phyloP scores from a whole-genome alignment of 2,888 invertebrate species.

The Panzeria rudis region DNA sequence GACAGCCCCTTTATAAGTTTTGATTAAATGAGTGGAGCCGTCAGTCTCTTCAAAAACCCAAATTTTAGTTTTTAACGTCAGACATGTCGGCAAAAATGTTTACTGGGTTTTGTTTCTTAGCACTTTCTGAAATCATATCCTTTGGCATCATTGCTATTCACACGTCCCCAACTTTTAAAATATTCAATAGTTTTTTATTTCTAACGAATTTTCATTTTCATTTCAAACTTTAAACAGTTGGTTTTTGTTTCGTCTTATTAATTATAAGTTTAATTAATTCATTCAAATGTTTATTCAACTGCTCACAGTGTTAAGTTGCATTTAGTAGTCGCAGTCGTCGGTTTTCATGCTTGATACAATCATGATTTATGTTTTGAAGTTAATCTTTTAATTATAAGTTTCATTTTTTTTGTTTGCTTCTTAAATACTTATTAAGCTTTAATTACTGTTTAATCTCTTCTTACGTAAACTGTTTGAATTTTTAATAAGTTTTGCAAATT shows the following conservation, averaged over 20 bases:
- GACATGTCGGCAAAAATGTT: too few relatives aligned
- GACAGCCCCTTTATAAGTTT: too few relatives aligned
- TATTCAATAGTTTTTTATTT: background rate
- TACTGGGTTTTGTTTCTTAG: too few relatives aligned
- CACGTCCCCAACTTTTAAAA: constrained; percentile 42
- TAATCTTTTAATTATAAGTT: constrained; percentile 43
- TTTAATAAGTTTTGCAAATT: constrained; percentile 37
- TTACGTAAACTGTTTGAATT: constrained; percentile 53
- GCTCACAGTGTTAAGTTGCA: constrained; percentile 1
- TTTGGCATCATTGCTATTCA: constrained; percentile 5
- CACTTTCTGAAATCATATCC: constrained; percentile 2
- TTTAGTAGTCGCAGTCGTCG: background rate
- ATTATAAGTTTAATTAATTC: constrained; percentile 28
- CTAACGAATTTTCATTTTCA: background rate
- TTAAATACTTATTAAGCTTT: constrained; percentile 24
- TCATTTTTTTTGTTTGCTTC: background rate
- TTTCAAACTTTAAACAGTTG: too few relatives aligned
- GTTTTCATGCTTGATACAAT: constrained; percentile 36
- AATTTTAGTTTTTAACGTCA: too few relatives aligned
- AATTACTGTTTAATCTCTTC: constrained; percentile 31
- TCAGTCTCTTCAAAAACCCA: too few relatives aligned
- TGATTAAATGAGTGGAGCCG: too few relatives aligned
- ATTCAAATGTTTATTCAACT: background rate
- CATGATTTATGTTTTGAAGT: constrained; percentile 55
- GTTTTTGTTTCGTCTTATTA: background rate